Evolutionary conservation across 2,113 vertebrate genomes (phyloP), one percentile per base, ranked within the genome.

Genomic region (cattle (Bos taurus)): DNA sequence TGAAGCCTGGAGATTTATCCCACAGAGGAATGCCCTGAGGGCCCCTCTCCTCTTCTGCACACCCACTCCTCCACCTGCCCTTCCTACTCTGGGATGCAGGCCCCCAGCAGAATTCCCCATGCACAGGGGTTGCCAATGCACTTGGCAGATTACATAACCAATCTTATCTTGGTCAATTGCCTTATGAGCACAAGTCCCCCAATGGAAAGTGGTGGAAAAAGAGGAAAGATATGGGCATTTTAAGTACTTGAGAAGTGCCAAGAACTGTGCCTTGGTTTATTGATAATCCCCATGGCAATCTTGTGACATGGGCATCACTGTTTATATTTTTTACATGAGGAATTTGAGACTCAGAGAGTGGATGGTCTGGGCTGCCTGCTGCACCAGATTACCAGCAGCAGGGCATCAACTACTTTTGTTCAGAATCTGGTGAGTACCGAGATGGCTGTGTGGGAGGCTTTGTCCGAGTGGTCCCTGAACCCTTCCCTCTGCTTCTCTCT

Each of bases 371-470:
- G 84, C 26, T 62, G 46, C 26, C 33, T 7, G 1, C 23, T 4
- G 0, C 3, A 21, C 30, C 21, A 36, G 50, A 23, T 36, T 54
- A 46, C 57, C 19, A n/a, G 7, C 2, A 6, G 14, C n/a, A 25
- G 19, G 5, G 1, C n/a, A 3, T 26, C 3, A 3, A 2, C 16
- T 5, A 5, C 7, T 56, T 23, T 48, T 56, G 15, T n/a, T 93
- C n/a, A 7, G 77, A 57, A 11, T 13, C 23, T 21, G 14, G 46
- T 67, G 3, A 40, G 9, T 14, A 3, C 40, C 6, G 6, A 21
- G 43, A 28, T 0, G 3, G 26, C 40, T 3, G 0, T 2, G 6
- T 43, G 19, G 43, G 5, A n/a, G 57, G 8, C 4, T 54, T n/a
- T 3, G 28, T n/a, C 0, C 10, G 82, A 21, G 13, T 16, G 67